Evolutionary conservation across 2,888 invertebrate species (phyloP), one percentile per base, ranked within the genome.

Genomic region (Drosophila algonquin): DNA sequence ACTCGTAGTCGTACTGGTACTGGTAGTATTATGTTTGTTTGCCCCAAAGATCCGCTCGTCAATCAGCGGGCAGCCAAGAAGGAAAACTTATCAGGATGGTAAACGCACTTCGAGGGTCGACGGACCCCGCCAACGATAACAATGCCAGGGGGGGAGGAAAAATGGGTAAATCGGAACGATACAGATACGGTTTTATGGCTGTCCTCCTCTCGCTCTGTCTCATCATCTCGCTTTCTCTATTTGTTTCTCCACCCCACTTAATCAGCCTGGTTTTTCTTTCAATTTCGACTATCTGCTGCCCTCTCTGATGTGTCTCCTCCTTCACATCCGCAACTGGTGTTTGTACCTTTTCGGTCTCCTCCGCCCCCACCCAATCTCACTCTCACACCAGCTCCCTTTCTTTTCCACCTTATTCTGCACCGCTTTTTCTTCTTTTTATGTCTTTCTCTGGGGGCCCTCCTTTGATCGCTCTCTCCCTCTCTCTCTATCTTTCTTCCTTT

Each of bases 71-170:
- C 21, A 54, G 21, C 18, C 21, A 9, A n/a, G 21, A 24, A 21
- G 44, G 21, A 35, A 16, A 24, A 67, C 35, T 67, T 67, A 67
- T 67, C 65, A 71, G 65, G 32, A 18, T 24, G 63, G 40, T 64
- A 64, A 63, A 63, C 44, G 14, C 44, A 63, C 71, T 71, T 35
- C n/a, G n/a, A 44, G 71, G 65, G 65, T 71, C 71, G 72, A 58
- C 47, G 65, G 44, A 67, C 65, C 32, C 40, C 44, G 59, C 44
- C 32, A 67, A 67, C 71, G 71, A 67, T 67, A 67, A 71, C 65
- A 67, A 51, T 35, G 2, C 9, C 18, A 21, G 21, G n/a, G 18
- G n/a, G 9, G 16, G 24, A 12, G 35, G 14, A 9, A 7, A 32
- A 32, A 50, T 5, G 9, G n/a, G n/a, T 48, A 68, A 68, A 65